Conservation (phyloP, 2,113 vertebrate genomes). For the Sturnira hondurensis region DNA sequence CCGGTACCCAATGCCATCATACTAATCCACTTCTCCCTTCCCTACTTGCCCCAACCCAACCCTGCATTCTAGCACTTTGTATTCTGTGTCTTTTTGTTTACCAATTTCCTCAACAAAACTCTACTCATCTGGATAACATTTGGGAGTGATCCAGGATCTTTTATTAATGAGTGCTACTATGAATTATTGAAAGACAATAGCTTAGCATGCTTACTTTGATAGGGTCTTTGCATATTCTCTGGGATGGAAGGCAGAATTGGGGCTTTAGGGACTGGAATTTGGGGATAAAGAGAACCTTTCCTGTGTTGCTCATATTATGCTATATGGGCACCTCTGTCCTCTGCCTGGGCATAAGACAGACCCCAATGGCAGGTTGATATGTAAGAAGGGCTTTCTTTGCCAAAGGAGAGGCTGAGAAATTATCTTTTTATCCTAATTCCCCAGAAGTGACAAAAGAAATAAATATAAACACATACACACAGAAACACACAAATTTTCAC, state of each 20-base stretch:
- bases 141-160: neutral
- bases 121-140: neutral
- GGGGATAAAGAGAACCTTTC: neutral
- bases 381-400: neutral
- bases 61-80: neutral
- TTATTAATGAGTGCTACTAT: neutral
- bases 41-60: too few relatives aligned
- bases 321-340: neutral
- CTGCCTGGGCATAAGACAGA: neutral
- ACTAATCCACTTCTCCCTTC: neutral
- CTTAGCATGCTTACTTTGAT: neutral
- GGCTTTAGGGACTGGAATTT: neutral
- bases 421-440: neutral
- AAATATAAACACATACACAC: neutral
- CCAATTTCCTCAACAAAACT: neutral
- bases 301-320: neutral
- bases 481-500: neutral
- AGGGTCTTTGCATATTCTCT: neutral
- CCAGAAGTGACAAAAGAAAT: neutral
- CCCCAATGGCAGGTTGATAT: neutral
- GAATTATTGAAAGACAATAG: slow-evolving; percentile 16
- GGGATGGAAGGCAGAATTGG: neutral
- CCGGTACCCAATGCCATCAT: neutral
- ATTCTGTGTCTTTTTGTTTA: neutral
- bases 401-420: slow-evolving; percentile 1